Conservation (phyloP, 2,888 invertebrate genomes). For the Apodemia duryi region DNA sequence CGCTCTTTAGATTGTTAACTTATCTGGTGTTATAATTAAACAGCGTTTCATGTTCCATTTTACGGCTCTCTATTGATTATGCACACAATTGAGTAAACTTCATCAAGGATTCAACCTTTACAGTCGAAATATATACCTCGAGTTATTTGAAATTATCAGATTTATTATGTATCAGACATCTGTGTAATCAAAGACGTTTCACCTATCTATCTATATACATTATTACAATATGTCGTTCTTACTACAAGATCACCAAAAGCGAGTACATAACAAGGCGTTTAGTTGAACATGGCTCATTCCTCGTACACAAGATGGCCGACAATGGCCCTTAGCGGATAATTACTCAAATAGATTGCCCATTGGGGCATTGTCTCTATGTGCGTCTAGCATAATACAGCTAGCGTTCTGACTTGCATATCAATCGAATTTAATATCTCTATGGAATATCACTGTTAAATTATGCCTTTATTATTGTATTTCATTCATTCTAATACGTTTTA, state of each 20-base stretch:
- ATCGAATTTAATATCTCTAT: conserved; percentile 25
- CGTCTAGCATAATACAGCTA: conserved; percentile 56
- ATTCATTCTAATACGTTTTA: no score
- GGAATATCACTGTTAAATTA: conserved; percentile 12
- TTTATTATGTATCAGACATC: background rate
- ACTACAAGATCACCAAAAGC: conserved; percentile 46
- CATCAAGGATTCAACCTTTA: background rate
- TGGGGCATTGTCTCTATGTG: conserved; percentile 72
- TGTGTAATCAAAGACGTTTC: no score
- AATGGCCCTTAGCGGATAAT: conserved; percentile 78
- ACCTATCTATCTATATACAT: conserved; percentile 14
- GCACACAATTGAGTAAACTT: conserved; percentile 26
- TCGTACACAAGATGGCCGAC: conserved; percentile 75
- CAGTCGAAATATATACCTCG: no score
- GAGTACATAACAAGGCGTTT: conserved; percentile 66
- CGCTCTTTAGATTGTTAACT: conserved; percentile 73
- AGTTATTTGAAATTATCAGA: no score
- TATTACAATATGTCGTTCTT: conserved; percentile 22
- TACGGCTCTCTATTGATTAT: conserved; percentile 36
- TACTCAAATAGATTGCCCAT: conserved; percentile 79
- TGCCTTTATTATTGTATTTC: background rate
- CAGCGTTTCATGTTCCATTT: conserved; percentile 53
- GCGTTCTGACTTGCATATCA: conserved; percentile 50
- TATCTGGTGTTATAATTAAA: conserved; percentile 75
- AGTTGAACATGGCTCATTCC: conserved; percentile 72